These are phyloP conservation scores for Naso thynnoides DNA, from an alignment of 2,797 vertebrate species.

Conservation along the genomic window DNA sequence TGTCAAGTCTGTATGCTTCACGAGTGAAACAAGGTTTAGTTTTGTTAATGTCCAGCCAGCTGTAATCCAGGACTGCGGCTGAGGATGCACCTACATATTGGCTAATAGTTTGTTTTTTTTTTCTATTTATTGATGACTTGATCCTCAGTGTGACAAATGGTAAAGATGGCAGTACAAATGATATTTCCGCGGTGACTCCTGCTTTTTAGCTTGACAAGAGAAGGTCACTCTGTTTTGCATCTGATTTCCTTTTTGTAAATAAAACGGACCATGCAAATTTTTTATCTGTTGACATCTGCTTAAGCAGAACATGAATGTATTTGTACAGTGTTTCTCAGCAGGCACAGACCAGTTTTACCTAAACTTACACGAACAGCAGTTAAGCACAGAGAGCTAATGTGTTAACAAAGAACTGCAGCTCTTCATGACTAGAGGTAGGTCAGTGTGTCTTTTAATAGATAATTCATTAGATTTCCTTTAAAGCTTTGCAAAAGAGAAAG, in stretches of 20 bases:
- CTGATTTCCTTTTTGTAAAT: constrained; percentile 29
- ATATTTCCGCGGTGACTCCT: constrained; percentile 16
- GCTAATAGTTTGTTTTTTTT: no score
- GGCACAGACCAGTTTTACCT: background rate
- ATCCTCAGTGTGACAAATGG: background rate
- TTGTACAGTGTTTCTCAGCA: background rate
- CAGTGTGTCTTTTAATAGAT: background rate
- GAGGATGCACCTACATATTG: no score
- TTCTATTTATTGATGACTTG: no score
- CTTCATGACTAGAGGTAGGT: background rate
- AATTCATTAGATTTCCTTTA: background rate
- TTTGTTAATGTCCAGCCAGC: no score
- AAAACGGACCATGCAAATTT: constrained; percentile 46
- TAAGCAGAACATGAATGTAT: background rate
- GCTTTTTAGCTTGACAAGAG: background rate
- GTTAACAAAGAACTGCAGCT: background rate
- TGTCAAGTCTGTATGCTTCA: no score
- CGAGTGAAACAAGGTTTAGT: no score
- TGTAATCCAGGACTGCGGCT: no score
- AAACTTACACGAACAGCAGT: background rate
- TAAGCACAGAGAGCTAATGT: background rate
- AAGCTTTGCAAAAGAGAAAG: background rate
- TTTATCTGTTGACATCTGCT: background rate
- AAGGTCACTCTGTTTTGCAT: constrained; percentile 44
- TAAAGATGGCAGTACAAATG: no score